Percentiles rank a stretch among this genome's conserved stretches.
Evolutionary conservation across 2,888 invertebrate species (phyloP).

Genomic region (Chrysolina haemoptera): DNA sequence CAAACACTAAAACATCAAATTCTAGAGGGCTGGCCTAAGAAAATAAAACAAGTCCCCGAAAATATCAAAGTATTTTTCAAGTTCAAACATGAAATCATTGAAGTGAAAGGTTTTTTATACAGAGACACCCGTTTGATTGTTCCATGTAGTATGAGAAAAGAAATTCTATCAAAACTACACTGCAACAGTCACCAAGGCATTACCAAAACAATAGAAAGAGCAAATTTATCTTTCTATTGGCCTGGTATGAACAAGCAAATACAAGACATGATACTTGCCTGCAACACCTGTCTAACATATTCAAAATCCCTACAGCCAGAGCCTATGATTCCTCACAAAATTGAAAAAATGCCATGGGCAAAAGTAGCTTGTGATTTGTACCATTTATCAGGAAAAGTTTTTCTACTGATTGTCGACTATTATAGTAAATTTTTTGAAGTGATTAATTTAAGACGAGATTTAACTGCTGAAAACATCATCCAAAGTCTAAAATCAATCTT

Average conservation of each 20-base stretch:
- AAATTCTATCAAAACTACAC: conserved; percentile 41
- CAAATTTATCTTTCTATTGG: conserved; percentile 42
- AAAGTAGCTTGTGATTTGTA: conserved; percentile 41
- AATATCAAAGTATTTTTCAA: conserved; percentile 41
- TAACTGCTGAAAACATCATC: too few relatives aligned
- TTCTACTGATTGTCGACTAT: conserved; percentile 26
- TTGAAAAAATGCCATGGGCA: conserved; percentile 33
- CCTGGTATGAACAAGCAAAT: conserved; percentile 39
- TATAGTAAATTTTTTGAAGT: conserved; percentile 17
- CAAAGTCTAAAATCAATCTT: too few relatives aligned
- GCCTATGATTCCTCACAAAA: conserved; percentile 39
- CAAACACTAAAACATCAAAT: conserved; percentile 49
- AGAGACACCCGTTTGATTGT: conserved; percentile 41
- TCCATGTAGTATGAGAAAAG: conserved; percentile 35
- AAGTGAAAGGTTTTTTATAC: conserved; percentile 43
- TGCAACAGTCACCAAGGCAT: conserved; percentile 36
- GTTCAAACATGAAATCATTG: conserved; percentile 39
- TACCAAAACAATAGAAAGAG: conserved; percentile 35
- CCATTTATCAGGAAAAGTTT: not conserved
- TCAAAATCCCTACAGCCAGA: conserved; percentile 35
- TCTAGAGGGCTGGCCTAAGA: conserved; percentile 54
- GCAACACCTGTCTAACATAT: conserved; percentile 34
- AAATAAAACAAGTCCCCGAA: conserved; percentile 36
- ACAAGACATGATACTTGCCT: conserved; percentile 36
- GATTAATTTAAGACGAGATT: too few relatives aligned